Conservation (phyloP, 1,140 invertebrate genomes). For the Ericerus pela region DNA sequence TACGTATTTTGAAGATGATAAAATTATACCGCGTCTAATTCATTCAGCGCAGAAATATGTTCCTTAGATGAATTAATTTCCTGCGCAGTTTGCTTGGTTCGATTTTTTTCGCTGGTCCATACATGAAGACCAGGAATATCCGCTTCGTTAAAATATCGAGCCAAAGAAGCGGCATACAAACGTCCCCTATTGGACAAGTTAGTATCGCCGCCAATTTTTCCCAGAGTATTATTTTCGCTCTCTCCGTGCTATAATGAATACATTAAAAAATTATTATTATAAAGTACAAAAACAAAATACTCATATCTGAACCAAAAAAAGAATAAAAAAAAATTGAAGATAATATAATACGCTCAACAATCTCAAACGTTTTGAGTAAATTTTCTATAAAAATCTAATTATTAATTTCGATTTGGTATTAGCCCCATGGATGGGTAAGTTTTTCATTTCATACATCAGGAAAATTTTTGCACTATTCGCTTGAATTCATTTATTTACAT, state of each 20-base stretch:
- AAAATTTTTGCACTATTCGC: no score
- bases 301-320: not conserved
- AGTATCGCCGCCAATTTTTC: constrained; percentile 79
- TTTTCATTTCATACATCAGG: no score
- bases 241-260: constrained; percentile 63
- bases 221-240: constrained; percentile 78
- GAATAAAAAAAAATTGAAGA: no score
- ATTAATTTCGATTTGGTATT: no score
- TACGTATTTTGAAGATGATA: constrained; percentile 4
- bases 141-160: constrained; percentile 49
- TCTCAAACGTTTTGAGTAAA: no score
- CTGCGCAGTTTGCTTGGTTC: constrained; percentile 75
- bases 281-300: not conserved
- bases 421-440: no score
- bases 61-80: constrained; percentile 64
- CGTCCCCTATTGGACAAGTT: constrained; percentile 62
- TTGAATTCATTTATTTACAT: no score
- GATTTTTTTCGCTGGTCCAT: constrained; percentile 71
- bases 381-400: no score
- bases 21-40: constrained; percentile 82
- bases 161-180: constrained; percentile 60
- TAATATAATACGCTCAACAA: no score
- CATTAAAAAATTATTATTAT: constrained; percentile 16
- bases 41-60: constrained; percentile 65
- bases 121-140: constrained; percentile 53